A percentile compares a stretch with the other conserved stretches of the same genome.
phyloP scores from a whole-genome alignment of 2,888 invertebrate species.

The Pseudoips prasinana region DNA sequence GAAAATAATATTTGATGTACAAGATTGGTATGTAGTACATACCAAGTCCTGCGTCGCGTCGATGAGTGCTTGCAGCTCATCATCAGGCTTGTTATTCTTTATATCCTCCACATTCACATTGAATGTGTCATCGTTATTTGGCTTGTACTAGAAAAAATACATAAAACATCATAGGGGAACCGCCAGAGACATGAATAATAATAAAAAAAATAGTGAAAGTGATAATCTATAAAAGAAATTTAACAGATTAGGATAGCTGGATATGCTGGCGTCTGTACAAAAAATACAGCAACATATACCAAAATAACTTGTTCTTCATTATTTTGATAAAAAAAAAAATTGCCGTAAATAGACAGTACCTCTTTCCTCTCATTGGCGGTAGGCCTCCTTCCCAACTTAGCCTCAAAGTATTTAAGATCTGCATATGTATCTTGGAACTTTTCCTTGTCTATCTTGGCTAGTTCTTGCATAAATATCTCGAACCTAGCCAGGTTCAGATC shows the following conservation, averaged over 20 bases:
- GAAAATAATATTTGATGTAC: too few relatives aligned
- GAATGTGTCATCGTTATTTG: slow-evolving; percentile 74
- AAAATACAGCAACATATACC: too few relatives aligned
- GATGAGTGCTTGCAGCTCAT: slow-evolving; percentile 83
- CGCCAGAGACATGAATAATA: too few relatives aligned
- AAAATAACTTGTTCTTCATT: too few relatives aligned
- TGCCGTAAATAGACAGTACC: too few relatives aligned
- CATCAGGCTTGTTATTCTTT: slow-evolving; percentile 62
- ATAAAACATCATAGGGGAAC: too few relatives aligned
- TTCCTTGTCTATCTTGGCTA: slow-evolving; percentile 88
- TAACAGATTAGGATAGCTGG: too few relatives aligned
- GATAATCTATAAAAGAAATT: too few relatives aligned
- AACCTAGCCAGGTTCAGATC: slow-evolving; percentile 91
- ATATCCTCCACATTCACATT: slow-evolving; percentile 68
- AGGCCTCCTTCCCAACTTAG: slow-evolving; percentile 86
- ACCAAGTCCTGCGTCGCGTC: slow-evolving; percentile 84
- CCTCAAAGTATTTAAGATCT: slow-evolving; percentile 92
- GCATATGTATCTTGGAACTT: slow-evolving; percentile 89
- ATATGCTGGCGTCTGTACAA: too few relatives aligned
- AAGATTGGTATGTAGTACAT: too few relatives aligned
- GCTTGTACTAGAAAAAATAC: slow-evolving; percentile 64
- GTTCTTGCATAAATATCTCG: slow-evolving; percentile 90
- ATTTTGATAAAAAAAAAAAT: too few relatives aligned
- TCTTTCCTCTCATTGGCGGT: slow-evolving; percentile 68
- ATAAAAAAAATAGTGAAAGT: too few relatives aligned